Conservation (phyloP, 2,888 invertebrate species). For the Euzophera pinguis region DNA sequence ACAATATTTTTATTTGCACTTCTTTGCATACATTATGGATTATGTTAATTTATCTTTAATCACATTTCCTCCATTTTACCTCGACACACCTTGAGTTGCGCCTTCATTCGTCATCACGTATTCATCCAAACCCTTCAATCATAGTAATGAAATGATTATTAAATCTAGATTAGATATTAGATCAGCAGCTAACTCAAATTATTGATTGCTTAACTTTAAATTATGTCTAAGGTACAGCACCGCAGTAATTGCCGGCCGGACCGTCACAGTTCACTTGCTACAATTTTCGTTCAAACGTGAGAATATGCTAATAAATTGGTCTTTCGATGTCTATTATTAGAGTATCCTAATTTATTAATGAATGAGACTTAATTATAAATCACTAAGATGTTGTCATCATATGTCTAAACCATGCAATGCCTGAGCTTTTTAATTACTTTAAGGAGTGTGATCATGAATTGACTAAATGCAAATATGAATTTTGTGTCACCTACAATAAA, state of each 20-base stretch:
- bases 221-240: background rate
- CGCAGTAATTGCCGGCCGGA: conserved; percentile 18
- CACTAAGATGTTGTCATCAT: too few species aligned
- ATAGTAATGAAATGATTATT: conserved; percentile 8
- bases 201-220: conserved; percentile 6
- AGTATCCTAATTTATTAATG: background rate
- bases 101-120: background rate
- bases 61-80: background rate
- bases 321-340: background rate
- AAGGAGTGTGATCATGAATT: too few species aligned
- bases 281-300: conserved; percentile 18
- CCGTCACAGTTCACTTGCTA: conserved; percentile 8
- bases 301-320: conserved; percentile 14
- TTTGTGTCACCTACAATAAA: too few species aligned
- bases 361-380: background rate
- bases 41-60: too few species aligned
- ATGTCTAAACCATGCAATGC: too few species aligned
- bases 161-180: conserved; percentile 11
- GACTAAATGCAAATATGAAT: too few species aligned
- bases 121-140: conserved; percentile 1
- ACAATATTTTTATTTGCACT: too few species aligned
- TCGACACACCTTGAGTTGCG: background rate
- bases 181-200: conserved; percentile 6
- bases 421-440: too few species aligned
- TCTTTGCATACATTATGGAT: too few species aligned